Evolutionary conservation across 2,797 vertebrate genomes (phyloP).

Genomic region (Hapalemur alaotrensis): DNA sequence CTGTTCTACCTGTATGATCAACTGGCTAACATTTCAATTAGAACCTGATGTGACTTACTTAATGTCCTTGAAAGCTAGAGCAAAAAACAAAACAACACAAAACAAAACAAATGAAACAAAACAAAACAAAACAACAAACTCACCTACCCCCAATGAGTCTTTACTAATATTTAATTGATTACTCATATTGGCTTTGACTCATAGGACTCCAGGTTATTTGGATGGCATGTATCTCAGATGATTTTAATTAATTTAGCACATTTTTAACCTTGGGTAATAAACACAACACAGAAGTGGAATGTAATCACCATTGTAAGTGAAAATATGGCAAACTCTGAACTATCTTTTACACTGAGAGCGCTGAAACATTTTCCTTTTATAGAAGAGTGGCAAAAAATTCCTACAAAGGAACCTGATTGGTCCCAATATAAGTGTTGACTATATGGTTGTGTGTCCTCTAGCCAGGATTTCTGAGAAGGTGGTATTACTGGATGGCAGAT

Average conservation of each 20-base stretch:
- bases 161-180: conserved; percentile 55
- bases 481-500: neutral
- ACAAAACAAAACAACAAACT: neutral
- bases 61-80: conserved; percentile 51
- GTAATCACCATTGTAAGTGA: neutral
- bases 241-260: conserved; percentile 48
- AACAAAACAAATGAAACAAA: neutral
- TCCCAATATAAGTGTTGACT: neutral
- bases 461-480: neutral
- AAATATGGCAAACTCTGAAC: neutral
- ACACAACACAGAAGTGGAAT: neutral
- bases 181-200: conserved; percentile 29
- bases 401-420: neutral
- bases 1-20: conserved; percentile 54
- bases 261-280: conserved; percentile 29
- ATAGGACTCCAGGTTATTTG: neutral
- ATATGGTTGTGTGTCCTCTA: neutral
- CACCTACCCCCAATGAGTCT: neutral
- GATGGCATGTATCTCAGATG: neutral
- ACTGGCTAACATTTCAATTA: conserved; percentile 68
- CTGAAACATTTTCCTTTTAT: neutral
- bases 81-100: neutral
- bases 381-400: neutral
- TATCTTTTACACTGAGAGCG: neutral
- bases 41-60: neutral